phyloP scores from a whole-genome alignment of 35 echinoderm and acorn worm species.

The Diadema setosum region DNA sequence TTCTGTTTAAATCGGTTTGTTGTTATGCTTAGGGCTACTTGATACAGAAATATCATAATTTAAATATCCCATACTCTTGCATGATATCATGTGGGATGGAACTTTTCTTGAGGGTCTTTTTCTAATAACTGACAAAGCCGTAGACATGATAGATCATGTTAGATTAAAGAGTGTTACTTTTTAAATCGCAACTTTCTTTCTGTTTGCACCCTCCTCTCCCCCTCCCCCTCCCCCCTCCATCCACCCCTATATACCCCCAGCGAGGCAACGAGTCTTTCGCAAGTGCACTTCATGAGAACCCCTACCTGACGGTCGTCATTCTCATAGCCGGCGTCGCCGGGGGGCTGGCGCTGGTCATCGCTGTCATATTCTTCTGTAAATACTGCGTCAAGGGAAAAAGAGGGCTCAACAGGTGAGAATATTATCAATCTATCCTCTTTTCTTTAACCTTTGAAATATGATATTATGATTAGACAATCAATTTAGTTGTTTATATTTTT shows the following conservation, averaged over 20 bases:
- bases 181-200: not conserved
- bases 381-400: constrained; percentile 72
- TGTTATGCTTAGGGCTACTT: no score
- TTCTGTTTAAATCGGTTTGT: no score
- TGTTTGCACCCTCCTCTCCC: not conserved
- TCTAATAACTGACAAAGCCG: no score
- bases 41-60: no score
- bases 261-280: not conserved
- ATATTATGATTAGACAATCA: no score
- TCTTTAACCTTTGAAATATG: no score
- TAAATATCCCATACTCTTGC: no score
- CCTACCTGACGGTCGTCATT: constrained; percentile 43
- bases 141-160: no score
- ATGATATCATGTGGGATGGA: no score
- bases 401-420: constrained; percentile 36
- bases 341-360: constrained; percentile 68
- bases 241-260: not conserved
- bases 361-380: constrained; percentile 82
- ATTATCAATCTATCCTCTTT: no score
- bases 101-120: no score
- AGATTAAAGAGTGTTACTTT: not conserved
- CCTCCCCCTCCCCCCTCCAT: not conserved
- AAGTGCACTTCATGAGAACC: constrained; percentile 18
- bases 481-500: no score
- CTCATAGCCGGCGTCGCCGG: constrained; percentile 62